Conservation (phyloP, 2,113 vertebrate genomes). For the Tursiops truncatus region DNA sequence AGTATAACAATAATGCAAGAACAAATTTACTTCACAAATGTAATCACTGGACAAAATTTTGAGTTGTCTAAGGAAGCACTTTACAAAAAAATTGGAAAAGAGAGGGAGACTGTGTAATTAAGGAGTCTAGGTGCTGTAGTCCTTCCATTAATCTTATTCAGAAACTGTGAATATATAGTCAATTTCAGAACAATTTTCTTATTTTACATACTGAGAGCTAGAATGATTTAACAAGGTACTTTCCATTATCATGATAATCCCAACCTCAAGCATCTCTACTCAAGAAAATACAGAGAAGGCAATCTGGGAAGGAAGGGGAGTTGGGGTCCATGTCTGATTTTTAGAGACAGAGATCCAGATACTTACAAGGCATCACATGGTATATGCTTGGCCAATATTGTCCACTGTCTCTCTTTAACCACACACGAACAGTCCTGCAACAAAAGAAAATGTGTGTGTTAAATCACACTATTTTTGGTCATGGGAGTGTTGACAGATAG, state of each 20-base stretch:
- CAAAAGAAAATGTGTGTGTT: constrained; percentile 47
- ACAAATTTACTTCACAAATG: constrained; percentile 57
- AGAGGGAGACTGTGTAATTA: neutral
- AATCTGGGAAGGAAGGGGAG: neutral
- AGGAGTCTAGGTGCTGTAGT: neutral
- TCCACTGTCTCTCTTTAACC: constrained; percentile 98
- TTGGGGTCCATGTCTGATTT: neutral
- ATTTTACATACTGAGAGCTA: constrained; percentile 37
- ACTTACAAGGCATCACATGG: constrained; percentile 95
- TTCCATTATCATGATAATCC: constrained; percentile 20
- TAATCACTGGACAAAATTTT: constrained; percentile 42
- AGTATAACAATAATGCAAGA: constrained; percentile 36
- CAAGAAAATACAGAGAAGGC: constrained; percentile 14
- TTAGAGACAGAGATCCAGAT: constrained; percentile 45
- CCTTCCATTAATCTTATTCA: constrained; percentile 52
- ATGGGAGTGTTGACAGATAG: neutral
- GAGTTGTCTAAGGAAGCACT: constrained; percentile 2
- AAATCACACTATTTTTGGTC: constrained; percentile 6
- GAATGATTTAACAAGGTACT: constrained; percentile 24
- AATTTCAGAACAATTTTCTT: constrained; percentile 24
- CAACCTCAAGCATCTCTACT: neutral
- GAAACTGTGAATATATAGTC: neutral
- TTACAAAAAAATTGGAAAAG: constrained; percentile 20
- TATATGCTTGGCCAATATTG: constrained; percentile 98
- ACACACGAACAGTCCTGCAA: constrained; percentile 94